These are phyloP conservation scores for Bostrychus sinensis DNA, from an alignment of 2,113 vertebrate genomes.

Conservation along the genomic window DNA sequence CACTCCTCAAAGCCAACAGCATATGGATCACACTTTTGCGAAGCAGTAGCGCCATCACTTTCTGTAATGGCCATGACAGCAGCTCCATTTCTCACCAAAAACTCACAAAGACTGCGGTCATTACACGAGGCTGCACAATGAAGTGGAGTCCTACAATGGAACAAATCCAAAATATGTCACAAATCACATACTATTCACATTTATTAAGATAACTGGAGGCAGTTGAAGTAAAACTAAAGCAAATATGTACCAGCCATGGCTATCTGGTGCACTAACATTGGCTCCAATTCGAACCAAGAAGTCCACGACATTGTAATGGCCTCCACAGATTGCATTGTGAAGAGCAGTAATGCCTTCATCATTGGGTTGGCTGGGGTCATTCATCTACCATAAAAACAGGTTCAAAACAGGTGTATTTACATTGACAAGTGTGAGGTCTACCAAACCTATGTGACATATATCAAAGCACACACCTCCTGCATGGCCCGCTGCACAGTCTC, in stretches of 20 bases:
- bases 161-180: background rate
- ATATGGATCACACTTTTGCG: constrained; percentile 91
- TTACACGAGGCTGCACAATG: constrained; percentile 93
- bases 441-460: background rate
- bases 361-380: constrained; percentile 89
- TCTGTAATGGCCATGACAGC: constrained; percentile 87
- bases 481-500: constrained; percentile 87
- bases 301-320: constrained; percentile 86
- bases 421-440: no score
- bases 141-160: constrained; percentile 83
- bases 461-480: constrained; percentile 80
- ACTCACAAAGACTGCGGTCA: constrained; percentile 84
- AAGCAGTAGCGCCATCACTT: constrained; percentile 85
- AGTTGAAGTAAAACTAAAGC: background rate
- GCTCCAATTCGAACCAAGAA: constrained; percentile 87
- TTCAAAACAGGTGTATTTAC: no score
- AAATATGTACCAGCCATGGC: constrained; percentile 87
- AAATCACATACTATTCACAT: background rate
- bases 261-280: constrained; percentile 90
- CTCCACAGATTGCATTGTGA: constrained; percentile 91
- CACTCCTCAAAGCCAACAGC: constrained; percentile 84
- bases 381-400: constrained; percentile 76
- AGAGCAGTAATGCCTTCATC: constrained; percentile 93
- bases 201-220: background rate
- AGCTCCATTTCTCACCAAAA: constrained; percentile 85